Conservation (phyloP, 2,113 vertebrate genomes). For the Galbula dea region DNA sequence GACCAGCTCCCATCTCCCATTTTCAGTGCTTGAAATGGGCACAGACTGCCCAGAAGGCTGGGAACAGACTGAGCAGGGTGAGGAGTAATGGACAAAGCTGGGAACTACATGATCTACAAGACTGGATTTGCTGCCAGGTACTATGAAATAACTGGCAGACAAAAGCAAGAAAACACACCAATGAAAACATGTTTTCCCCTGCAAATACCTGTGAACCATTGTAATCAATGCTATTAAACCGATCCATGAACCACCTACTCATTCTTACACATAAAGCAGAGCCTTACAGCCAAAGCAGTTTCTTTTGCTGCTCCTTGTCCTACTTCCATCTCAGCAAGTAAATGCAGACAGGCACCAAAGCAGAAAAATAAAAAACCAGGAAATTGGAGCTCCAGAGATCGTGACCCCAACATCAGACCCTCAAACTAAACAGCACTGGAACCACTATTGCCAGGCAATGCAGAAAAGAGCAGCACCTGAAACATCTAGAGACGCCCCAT, state of each 20-base stretch:
- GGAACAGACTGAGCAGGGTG: background rate
- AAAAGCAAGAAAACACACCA: background rate
- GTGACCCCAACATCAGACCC: background rate
- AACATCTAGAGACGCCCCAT: background rate
- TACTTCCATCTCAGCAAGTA: background rate
- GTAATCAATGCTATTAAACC: background rate
- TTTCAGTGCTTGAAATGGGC: background rate
- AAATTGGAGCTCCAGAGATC: background rate
- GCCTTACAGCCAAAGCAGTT: background rate
- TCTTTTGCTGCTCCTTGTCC: background rate
- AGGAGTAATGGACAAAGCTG: background rate
- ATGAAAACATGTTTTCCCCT: background rate
- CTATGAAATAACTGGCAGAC: background rate
- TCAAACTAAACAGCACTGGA: fast-evolving
- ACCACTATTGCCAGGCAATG: background rate
- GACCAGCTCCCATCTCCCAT: background rate
- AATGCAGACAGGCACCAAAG: background rate
- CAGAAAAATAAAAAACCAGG: background rate
- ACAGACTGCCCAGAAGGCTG: background rate
- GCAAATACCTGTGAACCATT: background rate
- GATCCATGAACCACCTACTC: background rate
- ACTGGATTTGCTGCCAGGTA: background rate
- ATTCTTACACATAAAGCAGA: background rate
- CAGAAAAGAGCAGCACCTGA: background rate
- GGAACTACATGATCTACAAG: background rate